Percentiles rank a stretch among this genome's conserved stretches.
phyloP scores from a whole-genome alignment of 2,888 invertebrate genomes.

The Entomobrya proxima region DNA sequence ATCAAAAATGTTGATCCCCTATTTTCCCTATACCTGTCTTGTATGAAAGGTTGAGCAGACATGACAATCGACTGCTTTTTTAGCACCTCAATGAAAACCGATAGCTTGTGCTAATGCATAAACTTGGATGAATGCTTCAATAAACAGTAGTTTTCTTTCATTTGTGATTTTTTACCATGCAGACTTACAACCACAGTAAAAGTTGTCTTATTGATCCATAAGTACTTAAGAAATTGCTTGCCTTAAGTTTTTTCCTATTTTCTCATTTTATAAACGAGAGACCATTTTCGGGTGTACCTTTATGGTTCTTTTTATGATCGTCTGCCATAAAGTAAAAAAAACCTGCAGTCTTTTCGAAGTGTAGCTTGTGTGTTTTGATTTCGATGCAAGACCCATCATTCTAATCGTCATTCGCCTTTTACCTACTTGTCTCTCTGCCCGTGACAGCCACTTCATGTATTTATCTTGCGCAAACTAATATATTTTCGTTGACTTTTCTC shows the following conservation, averaged over 20 bases:
- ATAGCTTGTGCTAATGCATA: too few species aligned
- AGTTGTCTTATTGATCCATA: too few species aligned
- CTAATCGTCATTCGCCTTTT: not conserved
- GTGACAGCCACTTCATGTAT: not conserved
- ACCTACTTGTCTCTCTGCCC: not conserved
- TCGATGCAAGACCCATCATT: not conserved
- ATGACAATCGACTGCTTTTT: too few species aligned
- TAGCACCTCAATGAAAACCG: too few species aligned
- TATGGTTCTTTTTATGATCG: too few species aligned
- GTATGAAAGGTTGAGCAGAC: too few species aligned
- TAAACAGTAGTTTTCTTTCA: constrained; percentile 7
- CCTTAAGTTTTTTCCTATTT: not conserved
- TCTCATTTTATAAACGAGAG: not conserved
- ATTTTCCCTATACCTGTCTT: too few species aligned
- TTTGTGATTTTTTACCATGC: constrained; percentile 4
- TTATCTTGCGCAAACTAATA: constrained; percentile 12
- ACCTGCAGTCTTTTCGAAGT: not conserved
- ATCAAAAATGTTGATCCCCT: too few species aligned
- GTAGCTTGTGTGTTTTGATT: not conserved
- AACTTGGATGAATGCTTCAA: not conserved
- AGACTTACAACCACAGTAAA: too few species aligned
- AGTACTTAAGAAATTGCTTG: not conserved
- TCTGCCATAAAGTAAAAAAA: not conserved
- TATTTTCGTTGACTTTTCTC: not conserved
- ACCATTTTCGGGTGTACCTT: too few species aligned